Evolutionary conservation across 2,888 invertebrate genomes (phyloP).

Genomic region (Byasa hedistus): DNA sequence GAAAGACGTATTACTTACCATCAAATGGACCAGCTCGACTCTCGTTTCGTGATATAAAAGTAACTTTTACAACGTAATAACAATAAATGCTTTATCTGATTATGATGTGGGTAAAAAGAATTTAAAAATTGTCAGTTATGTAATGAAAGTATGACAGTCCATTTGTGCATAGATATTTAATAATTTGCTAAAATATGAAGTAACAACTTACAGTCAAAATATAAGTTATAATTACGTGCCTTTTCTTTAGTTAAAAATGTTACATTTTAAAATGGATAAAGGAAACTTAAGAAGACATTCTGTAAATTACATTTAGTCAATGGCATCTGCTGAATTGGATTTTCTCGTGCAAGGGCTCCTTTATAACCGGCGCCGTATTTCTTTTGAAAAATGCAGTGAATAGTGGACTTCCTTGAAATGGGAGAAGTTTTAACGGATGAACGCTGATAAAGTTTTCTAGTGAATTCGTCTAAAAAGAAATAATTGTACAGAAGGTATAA

Average conservation of each 20-base stretch:
- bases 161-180: background rate
- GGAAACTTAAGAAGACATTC: background rate
- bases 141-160: too few relatives aligned
- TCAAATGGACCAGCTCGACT: too few relatives aligned
- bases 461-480: background rate
- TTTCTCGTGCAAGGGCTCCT: constrained; percentile 10
- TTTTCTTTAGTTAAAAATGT: constrained; percentile 4
- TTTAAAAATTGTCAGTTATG: too few relatives aligned
- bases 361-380: constrained; percentile 15
- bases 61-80: too few relatives aligned
- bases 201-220: background rate
- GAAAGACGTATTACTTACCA: too few relatives aligned
- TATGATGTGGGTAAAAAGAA: too few relatives aligned
- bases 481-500: background rate
- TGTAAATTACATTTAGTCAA: constrained; percentile 16
- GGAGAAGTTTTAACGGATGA: constrained; percentile 11
- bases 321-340: constrained; percentile 9
- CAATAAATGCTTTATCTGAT: too few relatives aligned
- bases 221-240: background rate
- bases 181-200: background rate
- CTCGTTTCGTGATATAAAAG: too few relatives aligned
- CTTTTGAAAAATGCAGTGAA: constrained; percentile 21
- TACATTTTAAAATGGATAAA: background rate
- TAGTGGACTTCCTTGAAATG: constrained; percentile 10
- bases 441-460: constrained; percentile 3